Evolutionary conservation across 1,140 invertebrate species (phyloP).

Genomic region (Tetragnatha versicolor): DNA sequence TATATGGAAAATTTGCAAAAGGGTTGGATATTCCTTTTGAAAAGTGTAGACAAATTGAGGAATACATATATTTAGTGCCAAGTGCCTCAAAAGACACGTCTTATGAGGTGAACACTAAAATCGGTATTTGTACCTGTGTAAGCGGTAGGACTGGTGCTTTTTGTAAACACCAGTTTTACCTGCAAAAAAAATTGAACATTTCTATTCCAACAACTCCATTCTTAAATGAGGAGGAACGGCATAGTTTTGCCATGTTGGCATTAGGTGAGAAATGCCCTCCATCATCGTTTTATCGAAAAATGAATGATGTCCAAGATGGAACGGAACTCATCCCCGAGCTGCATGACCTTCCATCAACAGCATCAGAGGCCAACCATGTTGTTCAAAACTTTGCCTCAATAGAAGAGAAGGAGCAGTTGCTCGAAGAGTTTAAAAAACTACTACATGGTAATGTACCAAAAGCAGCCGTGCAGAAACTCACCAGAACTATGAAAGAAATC

Average conservation of each 20-base stretch:
- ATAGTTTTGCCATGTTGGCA: too few species aligned
- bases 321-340: neutral
- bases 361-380: too few species aligned
- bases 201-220: neutral
- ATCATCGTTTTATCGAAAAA: too few species aligned
- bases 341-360: neutral
- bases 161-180: neutral
- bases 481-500: neutral
- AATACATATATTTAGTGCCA: neutral
- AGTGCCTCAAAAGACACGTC: neutral
- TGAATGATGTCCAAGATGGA: neutral
- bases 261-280: too few species aligned
- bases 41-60: neutral
- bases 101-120: neutral
- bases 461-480: neutral
- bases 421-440: too few species aligned
- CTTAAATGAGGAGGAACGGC: neutral
- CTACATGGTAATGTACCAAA: neutral
- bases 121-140: neutral
- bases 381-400: neutral
- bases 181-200: neutral
- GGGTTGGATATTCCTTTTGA: neutral
- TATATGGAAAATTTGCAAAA: neutral
- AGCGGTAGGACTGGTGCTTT: neutral
- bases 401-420: neutral